phyloP scores from a whole-genome alignment of 2,113 vertebrate species.

The Corythaixoides concolor region DNA sequence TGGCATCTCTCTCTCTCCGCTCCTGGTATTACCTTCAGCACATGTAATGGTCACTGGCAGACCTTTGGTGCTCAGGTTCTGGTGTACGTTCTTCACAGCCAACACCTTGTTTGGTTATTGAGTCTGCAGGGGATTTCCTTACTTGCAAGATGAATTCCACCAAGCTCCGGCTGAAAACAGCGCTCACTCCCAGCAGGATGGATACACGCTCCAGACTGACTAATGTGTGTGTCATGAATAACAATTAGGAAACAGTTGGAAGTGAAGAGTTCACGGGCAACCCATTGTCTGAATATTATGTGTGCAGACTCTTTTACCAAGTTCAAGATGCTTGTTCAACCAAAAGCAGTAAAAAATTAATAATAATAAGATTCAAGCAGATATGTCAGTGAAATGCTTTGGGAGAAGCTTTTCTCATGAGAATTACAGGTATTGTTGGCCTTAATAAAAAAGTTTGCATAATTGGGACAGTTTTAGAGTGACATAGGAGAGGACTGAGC shows the following conservation, averaged over 20 bases:
- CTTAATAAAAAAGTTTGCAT: not conserved
- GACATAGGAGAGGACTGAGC: not conserved
- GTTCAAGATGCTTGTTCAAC: not conserved
- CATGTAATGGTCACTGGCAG: not conserved
- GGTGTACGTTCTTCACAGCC: not conserved
- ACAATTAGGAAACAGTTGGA: not conserved
- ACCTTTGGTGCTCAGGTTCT: not conserved
- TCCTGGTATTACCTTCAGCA: not conserved
- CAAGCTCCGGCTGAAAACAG: not conserved
- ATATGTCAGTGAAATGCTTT: not conserved
- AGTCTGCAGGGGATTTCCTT: not conserved
- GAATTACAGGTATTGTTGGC: not conserved
- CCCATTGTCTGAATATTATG: not conserved
- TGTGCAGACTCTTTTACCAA: not conserved
- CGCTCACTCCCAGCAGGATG: fast-evolving
- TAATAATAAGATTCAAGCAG: conserved; percentile 9
- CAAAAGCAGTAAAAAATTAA: not conserved
- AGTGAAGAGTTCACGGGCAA: not conserved
- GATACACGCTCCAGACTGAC: not conserved
- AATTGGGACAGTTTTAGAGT: not conserved
- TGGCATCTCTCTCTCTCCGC: not conserved
- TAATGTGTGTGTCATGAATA: not conserved
- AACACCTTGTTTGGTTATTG: not conserved
- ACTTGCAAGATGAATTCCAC: not conserved
- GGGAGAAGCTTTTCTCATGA: not conserved